Evolutionary conservation across 2,797 vertebrate species (phyloP), one percentile per base, ranked within the genome.

Genomic region (Chloroceryle inda): DNA sequence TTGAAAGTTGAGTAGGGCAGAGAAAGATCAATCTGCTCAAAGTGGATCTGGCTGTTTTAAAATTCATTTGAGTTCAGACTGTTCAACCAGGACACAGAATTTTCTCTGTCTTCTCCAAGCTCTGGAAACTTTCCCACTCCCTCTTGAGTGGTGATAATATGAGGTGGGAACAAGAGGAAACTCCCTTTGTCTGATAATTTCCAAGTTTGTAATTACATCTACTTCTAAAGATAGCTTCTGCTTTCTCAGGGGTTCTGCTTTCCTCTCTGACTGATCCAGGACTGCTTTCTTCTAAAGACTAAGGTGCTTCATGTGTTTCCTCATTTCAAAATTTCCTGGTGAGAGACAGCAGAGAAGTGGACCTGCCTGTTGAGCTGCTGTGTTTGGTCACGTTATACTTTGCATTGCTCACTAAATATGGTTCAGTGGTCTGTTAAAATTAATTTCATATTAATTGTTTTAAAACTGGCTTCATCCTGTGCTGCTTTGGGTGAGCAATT

Each of bases 371-470:
- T 7, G 56, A 82, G 38, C 66, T 67, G 47, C 76, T 89, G 50
- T 40, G 19, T 82, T 72, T 29, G 64, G 66, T 53, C 56, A 31
- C 72, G 13, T 88, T 29, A 56, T 27, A 63, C 88, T 85, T 63
- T 3, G 1, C 19, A 1, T 47, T 76, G 59, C 61, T 83, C 38
- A 24, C 63, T 63, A 47, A 77, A 33, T 68, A 31, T n/a, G 86
- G 86, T 68, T 91, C 96, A 97, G 44, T 56, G 88, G 52, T 40
- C 88, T 79, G 93, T 45, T 95, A 64, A 98, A 97, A 97, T 96
- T 96, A 96, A 97, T 98, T 97, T 95, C 72, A 7, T 84, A 95
- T 92, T 96, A 96, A 96, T 97, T 97, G 94, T 97, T 97, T 93
- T 73, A 88, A 92, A 94, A 82, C 86, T 3, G 1, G 33, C 87